Evolutionary conservation across 2,797 vertebrate species (phyloP).

Genomic region (Malurus splendens): DNA sequence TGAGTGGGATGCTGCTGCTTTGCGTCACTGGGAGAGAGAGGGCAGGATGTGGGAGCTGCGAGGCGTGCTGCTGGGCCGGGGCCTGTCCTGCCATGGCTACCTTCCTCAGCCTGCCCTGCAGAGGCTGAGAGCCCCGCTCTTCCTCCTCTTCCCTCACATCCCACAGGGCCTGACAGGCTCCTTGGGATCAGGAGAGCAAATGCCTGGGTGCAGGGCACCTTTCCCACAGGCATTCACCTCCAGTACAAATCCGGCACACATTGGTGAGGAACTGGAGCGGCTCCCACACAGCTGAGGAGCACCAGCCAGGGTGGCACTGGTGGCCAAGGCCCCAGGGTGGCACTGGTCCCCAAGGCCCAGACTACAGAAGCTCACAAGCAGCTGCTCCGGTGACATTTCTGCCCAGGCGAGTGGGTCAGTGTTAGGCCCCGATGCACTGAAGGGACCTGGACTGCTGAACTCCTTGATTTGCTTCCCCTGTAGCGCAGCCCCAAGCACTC

Average conservation of each 20-base stretch:
- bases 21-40: neutral
- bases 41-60: neutral
- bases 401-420: rapidly evolving
- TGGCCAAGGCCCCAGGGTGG: neutral
- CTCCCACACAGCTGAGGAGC: neutral
- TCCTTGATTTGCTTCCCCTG: neutral
- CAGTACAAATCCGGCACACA: rapidly evolving
- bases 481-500: neutral
- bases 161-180: neutral
- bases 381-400: neutral
- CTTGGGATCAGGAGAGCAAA: neutral
- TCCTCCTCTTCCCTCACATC: neutral
- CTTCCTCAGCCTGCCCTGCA: neutral
- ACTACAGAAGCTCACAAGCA: rapidly evolving
- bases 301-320: neutral
- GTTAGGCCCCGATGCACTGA: neutral
- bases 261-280: neutral
- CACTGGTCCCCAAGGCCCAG: neutral
- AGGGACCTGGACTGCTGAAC: neutral
- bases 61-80: neutral
- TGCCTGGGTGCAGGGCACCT: neutral
- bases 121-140: neutral
- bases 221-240: neutral
- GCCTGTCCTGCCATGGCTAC: neutral
- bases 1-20: neutral